These are phyloP conservation scores for Alaudala cheleensis DNA, from an alignment of 2,113 vertebrate species.

Conservation along the genomic window DNA sequence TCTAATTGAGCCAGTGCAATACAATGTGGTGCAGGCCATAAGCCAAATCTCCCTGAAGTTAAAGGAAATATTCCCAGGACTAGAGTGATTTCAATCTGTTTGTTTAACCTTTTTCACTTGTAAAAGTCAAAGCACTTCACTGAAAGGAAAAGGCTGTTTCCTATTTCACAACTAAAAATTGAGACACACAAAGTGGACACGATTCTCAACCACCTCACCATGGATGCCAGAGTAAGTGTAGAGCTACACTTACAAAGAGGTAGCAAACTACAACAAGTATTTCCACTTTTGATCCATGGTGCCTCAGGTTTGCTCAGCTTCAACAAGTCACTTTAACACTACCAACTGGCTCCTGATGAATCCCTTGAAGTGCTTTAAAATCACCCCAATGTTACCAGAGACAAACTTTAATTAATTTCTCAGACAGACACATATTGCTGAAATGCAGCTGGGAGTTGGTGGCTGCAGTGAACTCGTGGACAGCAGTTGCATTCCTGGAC, in stretches of 20 bases:
- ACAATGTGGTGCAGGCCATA: background rate
- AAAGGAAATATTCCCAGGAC: constrained; percentile 25
- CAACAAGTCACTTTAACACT: accelerated
- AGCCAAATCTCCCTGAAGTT: constrained; percentile 27
- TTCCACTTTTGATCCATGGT: background rate
- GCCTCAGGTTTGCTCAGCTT: background rate
- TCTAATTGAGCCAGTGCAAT: background rate
- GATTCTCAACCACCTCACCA: background rate
- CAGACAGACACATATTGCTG: background rate
- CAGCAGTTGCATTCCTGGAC: background rate
- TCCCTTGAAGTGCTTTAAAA: background rate
- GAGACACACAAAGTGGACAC: background rate
- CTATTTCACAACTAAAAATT: background rate
- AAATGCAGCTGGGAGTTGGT: background rate
- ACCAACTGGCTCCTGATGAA: background rate
- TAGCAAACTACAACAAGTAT: background rate
- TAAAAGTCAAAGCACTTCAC: constrained; percentile 29
- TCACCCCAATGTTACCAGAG: background rate
- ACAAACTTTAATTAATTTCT: background rate
- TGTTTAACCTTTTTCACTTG: constrained; percentile 35
- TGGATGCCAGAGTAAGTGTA: background rate
- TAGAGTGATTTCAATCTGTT: constrained; percentile 27
- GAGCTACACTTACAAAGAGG: background rate
- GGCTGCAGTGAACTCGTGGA: background rate
- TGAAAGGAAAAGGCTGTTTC: constrained; percentile 3